Base-by-base conservation (phyloP, 1,140 invertebrate genomes). In the Heliconius nattereri region DNA sequence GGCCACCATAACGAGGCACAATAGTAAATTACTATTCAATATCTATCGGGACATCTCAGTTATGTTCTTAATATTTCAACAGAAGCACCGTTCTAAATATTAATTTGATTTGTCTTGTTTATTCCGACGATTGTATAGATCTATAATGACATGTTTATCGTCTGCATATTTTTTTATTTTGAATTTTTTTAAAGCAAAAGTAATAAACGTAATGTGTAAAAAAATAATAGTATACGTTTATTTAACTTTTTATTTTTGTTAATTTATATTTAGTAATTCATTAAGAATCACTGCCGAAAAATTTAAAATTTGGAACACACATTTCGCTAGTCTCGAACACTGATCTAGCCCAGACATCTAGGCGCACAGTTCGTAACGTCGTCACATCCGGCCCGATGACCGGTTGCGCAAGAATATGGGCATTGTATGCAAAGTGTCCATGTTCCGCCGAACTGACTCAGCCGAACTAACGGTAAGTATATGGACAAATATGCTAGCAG, bases 341-440 rank as follows among this genome's bases (percentile, higher is more conserved):
- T 72, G 79, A 86, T 85, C 84, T 83, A 87, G 78, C 77, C 71
- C 85, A 91, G 86, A 92, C 87, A 89, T 86, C 83, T 87, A 88
- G 88, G 85, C 84, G 85, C 81, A 89, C 75, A 85, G 87, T 90
- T 91, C 78, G 86, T 85, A 85, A 83, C 83, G 79, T 81, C 84
- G 84, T 89, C 87, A 88, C 91, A 92, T 94, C 92, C 91, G 92
- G 89, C 88, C 87, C 83, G 84, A 81, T 88, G 88, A 86, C 86
- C 85, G 74, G 85, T 90, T 91, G 90, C 90, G 88, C 89, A 91
- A 90, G 86, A 86, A 85, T 92, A 92, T 90, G 88, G 89, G 88
- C 89, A 94, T 94, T 94, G 92, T 94, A 92, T 93, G 92, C 92
- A 91, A 94, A 94, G 87, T 85, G 83, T 78, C 81, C 76, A 82